phyloP scores from a whole-genome alignment of 1,140 invertebrate species.

The Heliconius nattereri region DNA sequence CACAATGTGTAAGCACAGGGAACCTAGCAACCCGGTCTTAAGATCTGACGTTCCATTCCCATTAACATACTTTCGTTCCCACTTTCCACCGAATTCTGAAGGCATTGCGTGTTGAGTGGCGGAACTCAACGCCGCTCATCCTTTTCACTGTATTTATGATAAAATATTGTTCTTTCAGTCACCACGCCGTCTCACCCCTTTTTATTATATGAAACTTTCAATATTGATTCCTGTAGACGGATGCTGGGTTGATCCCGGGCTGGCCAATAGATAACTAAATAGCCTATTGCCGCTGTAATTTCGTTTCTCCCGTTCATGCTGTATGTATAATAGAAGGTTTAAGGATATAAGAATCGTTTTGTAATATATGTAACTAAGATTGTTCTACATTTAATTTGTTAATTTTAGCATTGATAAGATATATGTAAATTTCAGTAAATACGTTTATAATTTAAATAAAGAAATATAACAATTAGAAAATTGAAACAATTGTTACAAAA shows the following conservation, averaged over 20 bases:
- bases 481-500: no score
- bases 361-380: not conserved
- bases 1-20: no score
- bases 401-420: no score
- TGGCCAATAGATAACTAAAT: conserved; percentile 5
- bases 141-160: not conserved
- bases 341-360: not conserved
- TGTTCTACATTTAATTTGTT: no score
- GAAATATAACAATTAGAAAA: no score
- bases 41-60: no score
- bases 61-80: no score
- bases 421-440: no score
- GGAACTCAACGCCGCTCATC: not conserved
- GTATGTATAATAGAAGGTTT: not conserved
- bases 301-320: not conserved
- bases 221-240: conserved; percentile 13
- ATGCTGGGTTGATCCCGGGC: not conserved
- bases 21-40: no score
- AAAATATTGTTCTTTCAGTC: not conserved
- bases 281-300: not conserved
- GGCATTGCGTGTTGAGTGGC: no score
- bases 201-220: not conserved
- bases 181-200: not conserved
- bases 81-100: no score
- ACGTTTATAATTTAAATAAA: no score